phyloP scores from a whole-genome alignment of 2,113 vertebrate species.

The Alosa alosa region DNA sequence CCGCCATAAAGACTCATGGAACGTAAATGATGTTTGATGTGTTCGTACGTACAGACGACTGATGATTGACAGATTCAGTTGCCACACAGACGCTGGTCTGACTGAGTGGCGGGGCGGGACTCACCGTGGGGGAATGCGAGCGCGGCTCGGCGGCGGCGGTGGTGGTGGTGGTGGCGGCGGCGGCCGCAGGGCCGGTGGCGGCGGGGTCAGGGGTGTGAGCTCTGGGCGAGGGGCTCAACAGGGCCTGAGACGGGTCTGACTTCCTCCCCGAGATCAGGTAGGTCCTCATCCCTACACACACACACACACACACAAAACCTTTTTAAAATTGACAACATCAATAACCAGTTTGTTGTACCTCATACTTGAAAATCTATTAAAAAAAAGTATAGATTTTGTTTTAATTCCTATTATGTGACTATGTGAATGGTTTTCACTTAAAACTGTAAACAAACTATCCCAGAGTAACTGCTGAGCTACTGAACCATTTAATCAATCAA shows the following conservation, averaged over 20 bases:
- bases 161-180: background rate
- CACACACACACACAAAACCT: conserved; percentile 6
- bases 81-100: conserved; percentile 19
- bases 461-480: no score
- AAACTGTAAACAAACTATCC: no score
- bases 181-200: background rate
- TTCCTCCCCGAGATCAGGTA: conserved; percentile 85
- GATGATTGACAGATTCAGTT: background rate
- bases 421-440: no score
- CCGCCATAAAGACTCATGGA: background rate
- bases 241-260: conserved; percentile 71
- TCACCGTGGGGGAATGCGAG: background rate
- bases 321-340: background rate
- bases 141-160: conserved; percentile 19
- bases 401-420: no score
- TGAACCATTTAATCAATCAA: no score
- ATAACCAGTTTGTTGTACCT: no score
- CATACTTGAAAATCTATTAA: no score
- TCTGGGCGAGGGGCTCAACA: conserved; percentile 66
- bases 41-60: background rate
- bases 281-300: conserved; percentile 57
- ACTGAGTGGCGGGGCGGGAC: conserved; percentile 20
- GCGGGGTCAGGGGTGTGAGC: conserved; percentile 52
- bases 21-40: background rate
- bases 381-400: no score